Conservation (phyloP, 53 echinoderm and acorn worm genomes). For the Echinarachnius parma region DNA sequence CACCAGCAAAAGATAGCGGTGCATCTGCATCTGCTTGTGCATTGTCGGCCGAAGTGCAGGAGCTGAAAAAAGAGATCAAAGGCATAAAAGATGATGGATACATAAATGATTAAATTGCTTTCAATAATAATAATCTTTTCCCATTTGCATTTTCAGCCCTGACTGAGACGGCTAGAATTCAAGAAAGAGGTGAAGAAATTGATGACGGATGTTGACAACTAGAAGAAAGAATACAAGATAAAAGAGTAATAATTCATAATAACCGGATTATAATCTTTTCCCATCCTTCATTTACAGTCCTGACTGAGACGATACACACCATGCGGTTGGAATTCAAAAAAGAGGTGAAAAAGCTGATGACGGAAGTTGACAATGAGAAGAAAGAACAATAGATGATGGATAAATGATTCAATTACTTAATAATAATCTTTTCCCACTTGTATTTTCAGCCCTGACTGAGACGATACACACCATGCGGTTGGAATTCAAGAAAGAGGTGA, state of each 20-base stretch:
- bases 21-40: slow-evolving; percentile 1
- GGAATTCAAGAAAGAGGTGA: slow-evolving; percentile 85
- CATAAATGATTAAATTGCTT: too few relatives aligned
- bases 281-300: too few relatives aligned
- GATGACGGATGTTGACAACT: slow-evolving; percentile 87
- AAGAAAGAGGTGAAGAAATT: slow-evolving; percentile 85
- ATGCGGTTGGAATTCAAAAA: slow-evolving; percentile 68
- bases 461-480: slow-evolving; percentile 1
- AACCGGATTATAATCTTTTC: too few relatives aligned
- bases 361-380: slow-evolving; percentile 95
- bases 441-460: slow-evolving; percentile 19
- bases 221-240: slow-evolving; percentile 84
- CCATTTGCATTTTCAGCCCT: too few relatives aligned
- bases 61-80: slow-evolving; percentile 36
- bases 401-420: too few relatives aligned
- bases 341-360: slow-evolving; percentile 81
- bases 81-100: too few relatives aligned
- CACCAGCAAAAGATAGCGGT: too few relatives aligned
- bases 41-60: slow-evolving; percentile 14
- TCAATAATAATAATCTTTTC: too few relatives aligned
- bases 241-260: too few relatives aligned
- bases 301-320: slow-evolving; percentile 3
- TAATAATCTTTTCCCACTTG: too few relatives aligned
- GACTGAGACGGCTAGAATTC: slow-evolving; percentile 45
- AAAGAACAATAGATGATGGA: slow-evolving; percentile 84